phyloP scores from a whole-genome alignment of 1,140 invertebrate species.

The Laupala kohalensis region DNA sequence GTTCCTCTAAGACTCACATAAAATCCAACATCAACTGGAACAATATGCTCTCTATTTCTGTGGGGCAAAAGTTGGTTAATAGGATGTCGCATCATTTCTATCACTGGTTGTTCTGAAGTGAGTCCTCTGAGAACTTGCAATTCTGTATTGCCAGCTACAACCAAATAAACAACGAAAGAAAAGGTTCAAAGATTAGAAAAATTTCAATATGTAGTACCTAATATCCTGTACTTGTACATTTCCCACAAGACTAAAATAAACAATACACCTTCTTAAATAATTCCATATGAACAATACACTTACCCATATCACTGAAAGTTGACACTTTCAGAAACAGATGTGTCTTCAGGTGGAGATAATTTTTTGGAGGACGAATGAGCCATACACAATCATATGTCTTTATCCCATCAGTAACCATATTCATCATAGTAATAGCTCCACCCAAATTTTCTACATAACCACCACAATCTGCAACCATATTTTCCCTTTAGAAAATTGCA shows the following conservation, averaged over 20 bases:
- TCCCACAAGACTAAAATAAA: background rate
- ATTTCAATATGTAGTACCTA: too few species aligned
- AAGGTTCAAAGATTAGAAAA: background rate
- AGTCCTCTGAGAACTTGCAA: constrained; percentile 48
- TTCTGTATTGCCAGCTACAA: constrained; percentile 38
- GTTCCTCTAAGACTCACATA: constrained; percentile 51
- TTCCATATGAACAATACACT: too few species aligned
- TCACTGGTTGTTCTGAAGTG: constrained; percentile 44
- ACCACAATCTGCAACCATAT: constrained; percentile 43
- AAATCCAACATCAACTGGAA: constrained; percentile 47
- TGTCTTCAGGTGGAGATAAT: constrained; percentile 50
- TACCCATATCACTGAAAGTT: constrained; percentile 51
- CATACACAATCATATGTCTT: constrained; percentile 58
- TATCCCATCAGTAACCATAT: constrained; percentile 42
- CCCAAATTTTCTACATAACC: constrained; percentile 58
- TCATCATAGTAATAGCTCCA: constrained; percentile 64
- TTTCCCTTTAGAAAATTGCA: background rate
- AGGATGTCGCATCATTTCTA: constrained; percentile 42
- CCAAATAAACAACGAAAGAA: background rate
- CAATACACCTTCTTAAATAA: too few species aligned
- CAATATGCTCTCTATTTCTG: constrained; percentile 40
- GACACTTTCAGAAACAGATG: constrained; percentile 54
- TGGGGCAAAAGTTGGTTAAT: constrained; percentile 32
- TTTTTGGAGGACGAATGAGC: constrained; percentile 51
- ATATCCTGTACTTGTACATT: background rate